Base-by-base conservation (phyloP, 2,888 invertebrate species). In the Chrysina gloriosa region DNA sequence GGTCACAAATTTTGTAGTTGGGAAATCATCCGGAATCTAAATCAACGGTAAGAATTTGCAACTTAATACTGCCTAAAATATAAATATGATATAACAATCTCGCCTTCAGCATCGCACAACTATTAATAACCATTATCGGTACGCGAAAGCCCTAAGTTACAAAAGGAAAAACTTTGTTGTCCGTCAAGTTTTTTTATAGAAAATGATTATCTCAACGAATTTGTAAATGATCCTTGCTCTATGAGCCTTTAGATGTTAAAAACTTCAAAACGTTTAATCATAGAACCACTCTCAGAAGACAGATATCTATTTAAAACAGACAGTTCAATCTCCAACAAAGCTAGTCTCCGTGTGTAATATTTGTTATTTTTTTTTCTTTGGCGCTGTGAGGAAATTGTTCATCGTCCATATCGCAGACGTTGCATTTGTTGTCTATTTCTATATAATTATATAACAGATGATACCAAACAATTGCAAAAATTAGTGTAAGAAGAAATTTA, bases 1-100 rank as follows among this genome's bases (percentile, higher is more conserved):
- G 52, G 52, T 52, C 52, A 52, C 52, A 31, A 29, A 31, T 45
- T 48, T 52, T n/a, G 31, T 0, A 4, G 31, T 52, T 52, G 31
- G 29, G 31, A 52, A 52, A 52, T 16, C 21, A 9, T 19, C 21
- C 9, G 7, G 36, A 2, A n/a, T 36, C 36, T 36, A 36, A 36
- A 4, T 36, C 5, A 1, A 2, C 3, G n/a, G 14, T 5, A 36
- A 11, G 2, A 36, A 36, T 36, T 36, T 11, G 36, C 14, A 36
- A 36, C 14, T 36, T 36, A 36, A 36, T 36, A 45, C 0, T 45
- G 9, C 19, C 7, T 31, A 3, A 9, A 31, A 9, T n/a, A 31
- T 31, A 31, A 31, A n/a, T 31, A n/a, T 31, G n/a, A 31, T 31
- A n/a, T n/a, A 9, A 31, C n/a, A 31, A 31, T 31, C 31, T n/a